phyloP scores from a whole-genome alignment of 2,888 invertebrate genomes.

The Drosophila eohydei region DNA sequence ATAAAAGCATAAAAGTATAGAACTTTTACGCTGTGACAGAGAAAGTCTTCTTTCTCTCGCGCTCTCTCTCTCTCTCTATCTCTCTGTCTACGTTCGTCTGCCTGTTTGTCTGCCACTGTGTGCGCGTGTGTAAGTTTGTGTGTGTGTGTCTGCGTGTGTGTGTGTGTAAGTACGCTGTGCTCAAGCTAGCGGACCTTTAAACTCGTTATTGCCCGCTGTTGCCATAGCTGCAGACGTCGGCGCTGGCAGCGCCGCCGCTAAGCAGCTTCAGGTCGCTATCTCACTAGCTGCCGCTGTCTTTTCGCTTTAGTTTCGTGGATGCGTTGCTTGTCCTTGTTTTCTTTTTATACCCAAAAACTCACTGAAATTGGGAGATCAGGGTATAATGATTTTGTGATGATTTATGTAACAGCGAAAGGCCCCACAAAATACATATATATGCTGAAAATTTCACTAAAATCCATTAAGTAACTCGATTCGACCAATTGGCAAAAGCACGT shows the following conservation, averaged over 20 bases:
- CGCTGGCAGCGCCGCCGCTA: slow-evolving; percentile 25
- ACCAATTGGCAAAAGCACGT: too few species aligned
- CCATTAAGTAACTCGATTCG: too few species aligned
- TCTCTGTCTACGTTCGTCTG: slow-evolving; percentile 15
- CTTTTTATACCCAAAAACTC: background rate
- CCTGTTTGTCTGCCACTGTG: slow-evolving; percentile 11
- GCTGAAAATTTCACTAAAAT: too few species aligned
- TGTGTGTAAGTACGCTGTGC: slow-evolving; percentile 41
- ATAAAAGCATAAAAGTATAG: slow-evolving; percentile 64
- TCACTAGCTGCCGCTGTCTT: slow-evolving; percentile 17
- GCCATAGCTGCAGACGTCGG: slow-evolving; percentile 12
- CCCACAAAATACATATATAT: too few species aligned
- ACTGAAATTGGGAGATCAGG: too few species aligned
- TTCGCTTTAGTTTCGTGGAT: slow-evolving; percentile 21
- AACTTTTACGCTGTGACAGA: slow-evolving; percentile 65
- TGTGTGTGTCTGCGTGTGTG: slow-evolving; percentile 16
- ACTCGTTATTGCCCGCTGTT: slow-evolving; percentile 66
- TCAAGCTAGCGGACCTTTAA: slow-evolving; percentile 70
- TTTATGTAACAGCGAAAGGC: too few species aligned
- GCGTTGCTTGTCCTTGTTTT: slow-evolving; percentile 17
- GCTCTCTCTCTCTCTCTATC: slow-evolving; percentile 2
- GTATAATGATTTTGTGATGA: too few species aligned
- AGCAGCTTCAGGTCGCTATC: slow-evolving; percentile 56
- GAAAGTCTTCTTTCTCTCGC: slow-evolving; percentile 8
- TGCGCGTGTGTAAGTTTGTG: slow-evolving; percentile 11